These are phyloP conservation scores for Mastomys natalensis DNA, from an alignment of 2,113 vertebrate species.

Conservation along the genomic window DNA sequence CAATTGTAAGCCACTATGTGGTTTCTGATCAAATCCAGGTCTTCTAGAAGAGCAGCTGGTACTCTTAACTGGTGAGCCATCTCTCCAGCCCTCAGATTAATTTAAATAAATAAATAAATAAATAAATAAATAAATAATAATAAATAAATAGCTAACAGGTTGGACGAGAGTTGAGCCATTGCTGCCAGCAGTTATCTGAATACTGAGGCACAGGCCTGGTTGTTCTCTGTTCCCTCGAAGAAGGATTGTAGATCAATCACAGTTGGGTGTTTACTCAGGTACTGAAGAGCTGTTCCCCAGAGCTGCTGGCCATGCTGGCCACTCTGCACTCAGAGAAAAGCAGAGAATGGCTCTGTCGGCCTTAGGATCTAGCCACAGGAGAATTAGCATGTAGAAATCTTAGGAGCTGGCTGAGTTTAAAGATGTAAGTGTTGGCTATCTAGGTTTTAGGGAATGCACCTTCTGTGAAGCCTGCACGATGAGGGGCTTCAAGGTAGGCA, in stretches of 20 bases:
- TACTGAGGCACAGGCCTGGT: not conserved
- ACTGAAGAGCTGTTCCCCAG: not conserved
- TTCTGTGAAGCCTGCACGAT: not conserved
- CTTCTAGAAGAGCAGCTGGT: not conserved
- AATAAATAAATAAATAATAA: too few relatives aligned
- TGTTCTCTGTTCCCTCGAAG: not conserved
- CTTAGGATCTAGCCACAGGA: not conserved
- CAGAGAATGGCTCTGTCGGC: not conserved
- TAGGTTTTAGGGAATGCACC: not conserved
- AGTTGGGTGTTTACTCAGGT: not conserved
- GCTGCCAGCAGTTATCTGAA: not conserved
- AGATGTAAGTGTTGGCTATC: not conserved
- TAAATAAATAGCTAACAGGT: too few relatives aligned
- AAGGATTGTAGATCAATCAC: not conserved
- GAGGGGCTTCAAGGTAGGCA: not conserved
- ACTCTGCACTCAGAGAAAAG: not conserved
- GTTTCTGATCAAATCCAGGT: not conserved
- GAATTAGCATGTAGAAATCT: not conserved
- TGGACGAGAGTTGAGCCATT: not conserved
- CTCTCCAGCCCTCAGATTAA: not conserved
- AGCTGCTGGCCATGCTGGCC: not conserved
- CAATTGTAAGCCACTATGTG: not conserved
- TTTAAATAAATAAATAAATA: too few relatives aligned
- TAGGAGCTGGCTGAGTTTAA: not conserved
- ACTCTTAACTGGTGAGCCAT: not conserved